Evolutionary conservation across 1,140 invertebrate species (phyloP).

Genomic region (Orius laevigatus): DNA sequence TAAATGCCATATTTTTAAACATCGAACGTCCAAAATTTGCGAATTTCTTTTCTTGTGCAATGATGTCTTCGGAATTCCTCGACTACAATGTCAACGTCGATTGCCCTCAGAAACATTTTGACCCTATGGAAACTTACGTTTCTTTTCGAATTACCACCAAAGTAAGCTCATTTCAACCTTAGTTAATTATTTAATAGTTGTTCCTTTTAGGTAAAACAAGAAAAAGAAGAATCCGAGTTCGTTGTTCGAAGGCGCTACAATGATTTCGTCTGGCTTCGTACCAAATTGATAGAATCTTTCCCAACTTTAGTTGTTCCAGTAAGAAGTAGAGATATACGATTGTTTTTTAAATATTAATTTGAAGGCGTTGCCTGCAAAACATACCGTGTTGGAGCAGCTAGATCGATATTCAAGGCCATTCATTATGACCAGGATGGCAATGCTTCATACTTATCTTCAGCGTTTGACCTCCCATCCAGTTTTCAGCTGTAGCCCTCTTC

Average conservation of each 20-base stretch:
- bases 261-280: conserved; percentile 56
- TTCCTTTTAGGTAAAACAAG: conserved; percentile 37
- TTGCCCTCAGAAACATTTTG: conserved; percentile 61
- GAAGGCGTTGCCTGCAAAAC: conserved; percentile 56
- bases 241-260: conserved; percentile 53
- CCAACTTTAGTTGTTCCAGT: conserved; percentile 53
- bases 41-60: too few species aligned
- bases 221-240: conserved; percentile 51
- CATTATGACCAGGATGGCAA: conserved; percentile 46
- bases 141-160: conserved; percentile 49
- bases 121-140: conserved; percentile 56
- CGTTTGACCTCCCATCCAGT: conserved; percentile 50
- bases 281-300: conserved; percentile 45
- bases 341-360: conserved; percentile 9
- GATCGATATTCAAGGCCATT: conserved; percentile 63
- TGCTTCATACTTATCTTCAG: conserved; percentile 52
- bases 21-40: too few species aligned
- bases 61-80: conserved; percentile 18
- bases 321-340: conserved; percentile 21
- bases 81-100: conserved; percentile 54
- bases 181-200: not conserved
- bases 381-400: conserved; percentile 48
- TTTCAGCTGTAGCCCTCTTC: conserved; percentile 47
- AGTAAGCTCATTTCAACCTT: conserved; percentile 9
- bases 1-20: too few species aligned